These are phyloP conservation scores for Drosophila sp. DNA, from an alignment of 1,140 invertebrate genomes.

Conservation along the genomic window DNA sequence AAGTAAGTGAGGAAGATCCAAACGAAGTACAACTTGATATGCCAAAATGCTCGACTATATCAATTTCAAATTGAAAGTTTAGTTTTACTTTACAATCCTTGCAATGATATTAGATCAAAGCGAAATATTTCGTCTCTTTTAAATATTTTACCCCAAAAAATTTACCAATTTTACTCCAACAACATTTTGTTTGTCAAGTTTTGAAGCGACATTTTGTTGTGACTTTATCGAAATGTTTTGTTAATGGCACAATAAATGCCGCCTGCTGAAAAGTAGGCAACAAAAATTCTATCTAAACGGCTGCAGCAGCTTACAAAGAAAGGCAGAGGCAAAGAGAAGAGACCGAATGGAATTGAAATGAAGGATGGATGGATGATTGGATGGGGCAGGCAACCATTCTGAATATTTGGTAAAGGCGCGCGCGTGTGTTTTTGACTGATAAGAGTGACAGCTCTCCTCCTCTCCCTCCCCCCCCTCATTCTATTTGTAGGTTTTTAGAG, in stretches of 20 bases:
- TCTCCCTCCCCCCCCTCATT: neutral
- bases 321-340: no score
- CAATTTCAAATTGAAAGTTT: conserved; percentile 1
- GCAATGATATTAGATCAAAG: neutral
- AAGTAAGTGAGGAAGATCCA: neutral
- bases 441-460: conserved; percentile 23
- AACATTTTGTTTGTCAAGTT: conserved; percentile 4
- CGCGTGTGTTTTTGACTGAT: conserved; percentile 37
- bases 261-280: conserved; percentile 12
- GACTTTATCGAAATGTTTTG: neutral
- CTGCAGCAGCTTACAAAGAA: conserved; percentile 1
- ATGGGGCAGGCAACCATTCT: neutral
- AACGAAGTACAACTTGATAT: neutral
- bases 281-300: conserved; percentile 15
- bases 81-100: neutral
- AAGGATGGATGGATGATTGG: neutral
- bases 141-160: no score
- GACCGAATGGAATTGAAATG: neutral
- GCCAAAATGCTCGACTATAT: neutral
- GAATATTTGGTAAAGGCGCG: neutral
- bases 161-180: neutral
- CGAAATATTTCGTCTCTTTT: no score
- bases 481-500: neutral
- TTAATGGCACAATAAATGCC: conserved; percentile 10
- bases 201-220: conserved; percentile 1